Evolutionary conservation across 2,888 invertebrate genomes (phyloP), one percentile per base, ranked within the genome.

Genomic region (Agrilus cyanescens): DNA sequence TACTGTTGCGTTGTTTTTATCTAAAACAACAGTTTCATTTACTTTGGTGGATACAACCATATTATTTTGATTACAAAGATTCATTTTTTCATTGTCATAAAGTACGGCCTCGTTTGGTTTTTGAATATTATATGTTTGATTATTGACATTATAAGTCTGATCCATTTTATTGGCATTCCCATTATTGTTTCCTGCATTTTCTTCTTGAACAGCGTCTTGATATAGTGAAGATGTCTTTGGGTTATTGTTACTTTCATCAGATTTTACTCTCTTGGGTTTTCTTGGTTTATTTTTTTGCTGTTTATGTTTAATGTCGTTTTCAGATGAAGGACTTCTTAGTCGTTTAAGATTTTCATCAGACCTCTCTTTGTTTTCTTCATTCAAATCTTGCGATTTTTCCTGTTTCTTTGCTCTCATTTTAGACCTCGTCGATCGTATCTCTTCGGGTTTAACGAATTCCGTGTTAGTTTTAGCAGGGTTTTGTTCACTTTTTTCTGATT

Each of bases 181-280:
- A 41, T 37, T 29, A n/a, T 13, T 12, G 13, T 41, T 41, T 25
- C 31, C 40, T 25, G 39, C 35, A 12, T 29, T 41, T 4, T 13
- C 14, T 38, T 46, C 46, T 3, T 45, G 54, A 12, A 66, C 47
- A 1, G 70, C 70, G 56, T 71, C 71, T 50, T 70, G 69, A 46
- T 70, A 70, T 7, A 67, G 57, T 3, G 69, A 68, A 1, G 52
- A 53, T 12, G 52, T 39, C 12, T 57, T 54, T 29, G 31, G 36
- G 25, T 51, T 46, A 5, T 15, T 37, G 25, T 46, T 44, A 16
- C 30, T 20, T 10, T 43, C 30, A 12, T 41, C 37, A 12, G 12
- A 7, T 2, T 44, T 25, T 25, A 25, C 44, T 32, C 37, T 34
- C 41, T 38, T 40, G n/a, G 20, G 14, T 30, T 25, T 40, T 32